Base-by-base conservation (phyloP, 1,140 invertebrate genomes). In the Cataglyphis hispanica region DNA sequence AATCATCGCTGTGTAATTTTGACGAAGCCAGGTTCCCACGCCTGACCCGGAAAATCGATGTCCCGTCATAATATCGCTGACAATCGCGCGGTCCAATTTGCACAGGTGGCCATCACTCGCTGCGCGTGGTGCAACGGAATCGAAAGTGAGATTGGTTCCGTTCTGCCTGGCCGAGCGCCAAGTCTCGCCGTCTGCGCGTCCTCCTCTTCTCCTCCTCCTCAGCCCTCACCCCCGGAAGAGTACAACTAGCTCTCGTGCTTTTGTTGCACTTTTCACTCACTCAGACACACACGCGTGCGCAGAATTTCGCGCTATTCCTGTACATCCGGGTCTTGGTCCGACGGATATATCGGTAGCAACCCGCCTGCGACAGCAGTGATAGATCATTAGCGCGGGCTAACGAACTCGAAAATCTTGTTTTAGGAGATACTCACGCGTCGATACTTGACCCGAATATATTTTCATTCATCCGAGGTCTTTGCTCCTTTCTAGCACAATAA, bases 91-190 rank as follows among this genome's bases (percentile, higher is more conserved):
- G 76, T 89, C 77, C 86, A 91, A 92, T 92, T 89, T 89, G 88
- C 81, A 88, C 88, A 89, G 91, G 86, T 90, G 91, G 90, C 90
- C 81, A 86, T 58, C n/a, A n/a, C 22, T 34, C 46, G 66, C 50
- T 43, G 86, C 86, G 74, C 69, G 43, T 63, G 70, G 83, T 87
- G 88, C 85, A 87, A 92, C 85, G 81, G 87, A 89, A 92, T 91
- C 89, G 91, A 93, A 93, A 93, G 91, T 92, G 92, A 92, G 92
- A 93, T 93, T 91, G 91, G 89, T 86, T 87, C 87, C 80, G 89
- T 86, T 84, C 91, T 84, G 89, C 72, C 91, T 93, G 92, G 92
- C 91, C 67, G 60, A 8, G 31, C 80, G 91, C 92, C 92, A 92
- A 89, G 78, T 87, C 87, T 87, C 84, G 84, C 84, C 88, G 78